Percentiles rank a stretch among this genome's conserved stretches.
phyloP scores from a whole-genome alignment of 2,888 invertebrate genomes.

The Synanthedon tipuliformis region DNA sequence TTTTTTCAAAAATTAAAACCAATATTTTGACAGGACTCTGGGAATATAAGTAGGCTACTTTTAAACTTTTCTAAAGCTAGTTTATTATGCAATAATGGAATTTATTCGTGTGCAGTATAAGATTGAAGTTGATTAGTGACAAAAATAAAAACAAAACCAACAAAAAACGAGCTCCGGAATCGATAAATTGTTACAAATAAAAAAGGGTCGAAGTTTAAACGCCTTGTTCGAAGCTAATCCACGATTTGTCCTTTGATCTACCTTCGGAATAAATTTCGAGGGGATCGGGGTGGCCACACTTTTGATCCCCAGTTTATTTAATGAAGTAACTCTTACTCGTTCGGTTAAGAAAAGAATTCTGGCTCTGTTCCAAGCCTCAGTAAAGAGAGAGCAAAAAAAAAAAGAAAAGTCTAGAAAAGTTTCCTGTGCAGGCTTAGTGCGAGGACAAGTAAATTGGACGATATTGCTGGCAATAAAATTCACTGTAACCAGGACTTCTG shows the following conservation, averaged over 20 bases:
- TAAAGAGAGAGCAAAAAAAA: background rate
- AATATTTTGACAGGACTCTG: too few relatives aligned
- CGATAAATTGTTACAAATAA: background rate
- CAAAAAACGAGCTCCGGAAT: too few relatives aligned
- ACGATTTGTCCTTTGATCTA: background rate
- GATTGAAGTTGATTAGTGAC: too few relatives aligned
- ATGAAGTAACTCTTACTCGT: conserved; percentile 5
- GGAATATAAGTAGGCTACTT: too few relatives aligned
- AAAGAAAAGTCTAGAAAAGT: background rate
- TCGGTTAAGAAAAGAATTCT: background rate
- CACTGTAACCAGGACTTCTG: too few relatives aligned
- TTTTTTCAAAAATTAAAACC: too few relatives aligned
- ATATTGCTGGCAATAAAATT: background rate
- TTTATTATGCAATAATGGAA: too few relatives aligned
- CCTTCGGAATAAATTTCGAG: background rate
- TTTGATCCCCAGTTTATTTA: conserved; percentile 6
- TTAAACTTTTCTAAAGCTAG: too few relatives aligned
- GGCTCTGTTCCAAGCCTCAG: conserved; percentile 4
- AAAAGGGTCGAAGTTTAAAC: background rate
- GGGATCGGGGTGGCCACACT: background rate
- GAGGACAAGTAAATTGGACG: background rate
- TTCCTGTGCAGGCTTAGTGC: background rate
- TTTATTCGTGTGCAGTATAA: too few relatives aligned
- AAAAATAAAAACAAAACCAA: too few relatives aligned
- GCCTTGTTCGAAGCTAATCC: background rate